Evolutionary conservation across 2,888 invertebrate species (phyloP), one percentile per base, ranked within the genome.

Genomic region (Physocephala rufipes): DNA sequence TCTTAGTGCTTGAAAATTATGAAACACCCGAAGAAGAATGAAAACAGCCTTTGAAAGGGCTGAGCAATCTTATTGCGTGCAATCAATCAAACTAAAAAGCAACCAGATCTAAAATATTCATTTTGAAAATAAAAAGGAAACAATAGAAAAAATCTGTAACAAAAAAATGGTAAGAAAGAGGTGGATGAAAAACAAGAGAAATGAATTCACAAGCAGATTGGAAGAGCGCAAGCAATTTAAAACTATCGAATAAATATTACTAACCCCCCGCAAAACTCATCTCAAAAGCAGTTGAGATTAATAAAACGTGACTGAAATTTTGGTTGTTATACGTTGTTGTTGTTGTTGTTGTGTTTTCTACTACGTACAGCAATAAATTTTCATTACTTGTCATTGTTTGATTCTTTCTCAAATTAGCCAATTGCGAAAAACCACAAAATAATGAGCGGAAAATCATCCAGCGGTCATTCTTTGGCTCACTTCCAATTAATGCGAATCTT

Each of bases 361-460:
- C n/a, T 24, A 3, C 49, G 58, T n/a, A 30, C 3, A 28, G 9
- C 36, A n/a, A 26, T 4, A n/a, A n/a, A n/a, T n/a, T 53, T 45
- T 61, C 61, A 16, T 47, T 28, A 28, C 47, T 61, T 28, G 15
- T 15, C 49, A 62, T 30, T 66, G n/a, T 24, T 13, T 47, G n/a
- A n/a, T n/a, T n/a, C n/a, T n/a, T n/a, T n/a, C 12, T 55, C 16
- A 21, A 36, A 36, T 64, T 61, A 28, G 72, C 65, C 47, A 45
- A 30, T 62, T 74, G 73, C 75, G 75, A 74, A 76, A 76, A 75
- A 73, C 76, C 77, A 72, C 76, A 76, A 77, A 73, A 76, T 75
- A 76, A 76, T 76, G 75, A 77, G 75, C 74, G 76, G n/a, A 76
- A 76, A 76, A 77, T 76, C 75, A 76, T 75, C 71, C n/a, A n/a